These are phyloP conservation scores for Melanophora roralis DNA, from an alignment of 2,888 invertebrate species.

Conservation along the genomic window DNA sequence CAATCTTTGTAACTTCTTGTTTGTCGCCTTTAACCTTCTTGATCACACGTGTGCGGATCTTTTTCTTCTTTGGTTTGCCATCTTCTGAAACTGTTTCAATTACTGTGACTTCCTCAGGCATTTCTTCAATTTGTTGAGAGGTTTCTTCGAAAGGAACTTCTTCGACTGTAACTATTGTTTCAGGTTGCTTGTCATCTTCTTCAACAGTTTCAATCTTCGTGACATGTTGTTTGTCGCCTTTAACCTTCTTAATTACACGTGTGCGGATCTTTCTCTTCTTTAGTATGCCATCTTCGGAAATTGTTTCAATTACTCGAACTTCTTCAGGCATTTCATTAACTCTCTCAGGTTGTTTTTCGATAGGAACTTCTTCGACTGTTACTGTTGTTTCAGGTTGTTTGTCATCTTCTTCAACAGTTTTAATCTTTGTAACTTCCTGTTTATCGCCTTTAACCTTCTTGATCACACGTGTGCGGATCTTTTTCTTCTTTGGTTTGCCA, in stretches of 20 bases:
- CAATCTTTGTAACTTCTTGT: slow-evolving; percentile 55
- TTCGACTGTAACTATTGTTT: slow-evolving; percentile 46
- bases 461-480: slow-evolving; percentile 41
- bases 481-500: slow-evolving; percentile 45
- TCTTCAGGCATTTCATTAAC: slow-evolving; percentile 44
- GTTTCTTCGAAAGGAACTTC: slow-evolving; percentile 28
- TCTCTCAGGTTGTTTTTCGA: slow-evolving; percentile 25
- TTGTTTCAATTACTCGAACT: slow-evolving; percentile 27
- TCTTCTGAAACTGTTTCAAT: slow-evolving; percentile 41
- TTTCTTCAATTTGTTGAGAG: slow-evolving; percentile 26
- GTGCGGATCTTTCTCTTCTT: slow-evolving; percentile 38
- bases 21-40: slow-evolving; percentile 50
- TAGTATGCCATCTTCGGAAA: slow-evolving; percentile 42
- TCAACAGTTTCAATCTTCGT: slow-evolving; percentile 48
- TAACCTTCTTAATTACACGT: slow-evolving; percentile 45
- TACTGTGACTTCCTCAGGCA: slow-evolving; percentile 48
- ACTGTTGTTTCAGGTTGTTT: slow-evolving; percentile 48
- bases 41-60: slow-evolving; percentile 47
- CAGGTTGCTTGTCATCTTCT: slow-evolving; percentile 51
- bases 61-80: slow-evolving; percentile 44
- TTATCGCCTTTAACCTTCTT: slow-evolving; percentile 43
- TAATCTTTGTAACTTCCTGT: slow-evolving; percentile 50
- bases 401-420: slow-evolving; percentile 51
- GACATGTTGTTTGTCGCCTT: slow-evolving; percentile 49
- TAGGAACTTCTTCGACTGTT: slow-evolving; percentile 32